Base-by-base conservation (phyloP, 2,888 invertebrate species). In the Silvanus unidentatus region DNA sequence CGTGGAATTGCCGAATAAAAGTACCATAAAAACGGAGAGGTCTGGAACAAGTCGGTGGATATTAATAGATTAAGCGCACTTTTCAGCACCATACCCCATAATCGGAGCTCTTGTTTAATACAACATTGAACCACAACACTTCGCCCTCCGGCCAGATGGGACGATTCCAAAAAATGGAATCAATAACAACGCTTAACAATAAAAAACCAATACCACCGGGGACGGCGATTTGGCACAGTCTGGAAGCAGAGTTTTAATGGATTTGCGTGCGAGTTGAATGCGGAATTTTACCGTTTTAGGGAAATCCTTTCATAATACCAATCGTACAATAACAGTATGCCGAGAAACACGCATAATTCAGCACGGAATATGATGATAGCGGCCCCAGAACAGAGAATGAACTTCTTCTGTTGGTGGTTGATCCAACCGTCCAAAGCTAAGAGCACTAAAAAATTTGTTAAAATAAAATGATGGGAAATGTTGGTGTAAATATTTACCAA, bases 1-100 rank as follows among this genome's bases (percentile, higher is more conserved):
- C 98, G 79, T 0, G 99, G 98, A 32, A 99, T 75, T 0, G 95
- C 99, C 0, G 97, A 97, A 70, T 96, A 96, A 70, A 97, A 96
- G 72, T 99, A 99, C 99, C 99, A 99, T 1, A 92, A 71, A 71
- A 95, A 95, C 45, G 98, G 98, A 3, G 86, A 88, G 36, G 90
- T 91, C 91, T 93, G 11, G 42, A 29, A 60, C 16, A 5, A 3
- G 8, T 22, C 3, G 8, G 8, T 5, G 4, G 32, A 4, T 32
- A 12, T 12, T 5, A 32, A 32, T 9, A 32, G 10, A n/a, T n/a
- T 32, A 5, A 12, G 4, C 13, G n/a, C n/a, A 32, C n/a, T 32
- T 32, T 12, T 32, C n/a, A 32, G 10, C 32, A 32, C 5, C 10
- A 88, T 90, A 96, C 95, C 66, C 99, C 99, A 90, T 94, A 99